Evolutionary conservation across 2,888 invertebrate species (phyloP).

Genomic region (Serrognathus titanus): DNA sequence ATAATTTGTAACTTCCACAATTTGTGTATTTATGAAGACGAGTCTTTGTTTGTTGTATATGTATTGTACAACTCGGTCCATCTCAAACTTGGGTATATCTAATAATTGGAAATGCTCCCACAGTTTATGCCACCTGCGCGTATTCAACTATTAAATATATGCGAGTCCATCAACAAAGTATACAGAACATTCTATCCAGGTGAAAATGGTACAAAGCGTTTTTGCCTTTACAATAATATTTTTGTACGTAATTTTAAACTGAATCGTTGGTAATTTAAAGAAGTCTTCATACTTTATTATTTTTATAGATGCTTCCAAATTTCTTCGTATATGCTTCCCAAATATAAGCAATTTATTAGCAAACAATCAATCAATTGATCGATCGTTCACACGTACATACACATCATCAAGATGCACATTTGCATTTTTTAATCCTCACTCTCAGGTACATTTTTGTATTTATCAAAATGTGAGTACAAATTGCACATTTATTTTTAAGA

Average conservation of each 20-base stretch:
- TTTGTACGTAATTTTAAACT: conserved; percentile 46
- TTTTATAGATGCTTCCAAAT: conserved; percentile 42
- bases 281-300: conserved; percentile 23
- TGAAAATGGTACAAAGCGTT: conserved; percentile 48
- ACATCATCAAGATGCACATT: neutral
- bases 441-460: conserved; percentile 25
- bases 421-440: conserved; percentile 9
- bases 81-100: conserved; percentile 16
- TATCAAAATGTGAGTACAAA: conserved; percentile 5
- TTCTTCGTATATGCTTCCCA: conserved; percentile 39
- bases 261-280: conserved; percentile 12
- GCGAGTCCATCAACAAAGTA: conserved; percentile 22
- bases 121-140: conserved; percentile 14
- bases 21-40: conserved; percentile 6
- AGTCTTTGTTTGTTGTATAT: conserved; percentile 6
- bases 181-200: conserved; percentile 42
- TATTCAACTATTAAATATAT: conserved; percentile 15
- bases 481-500: conserved; percentile 2
- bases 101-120: conserved; percentile 18
- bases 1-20: conserved; percentile 5
- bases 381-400: neutral
- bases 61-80: neutral
- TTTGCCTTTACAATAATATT: conserved; percentile 48
- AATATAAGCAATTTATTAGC: conserved; percentile 29
- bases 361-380: conserved; percentile 21